phyloP scores from a whole-genome alignment of 2,797 vertebrate species.

The Artibeus lituratus region DNA sequence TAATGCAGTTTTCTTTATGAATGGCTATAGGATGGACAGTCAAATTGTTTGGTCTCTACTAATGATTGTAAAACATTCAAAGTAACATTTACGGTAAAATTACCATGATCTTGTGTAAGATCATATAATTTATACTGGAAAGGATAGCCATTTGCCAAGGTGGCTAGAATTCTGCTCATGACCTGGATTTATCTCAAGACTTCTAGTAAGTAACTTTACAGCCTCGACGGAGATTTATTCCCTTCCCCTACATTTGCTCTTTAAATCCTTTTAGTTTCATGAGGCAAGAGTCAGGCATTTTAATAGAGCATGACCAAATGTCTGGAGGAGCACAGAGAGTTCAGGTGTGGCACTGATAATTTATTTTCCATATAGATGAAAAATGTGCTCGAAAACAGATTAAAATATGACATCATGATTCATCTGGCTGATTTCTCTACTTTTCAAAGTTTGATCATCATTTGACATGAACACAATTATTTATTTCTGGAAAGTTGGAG shows the following conservation, averaged over 20 bases:
- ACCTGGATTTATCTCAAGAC: not conserved
- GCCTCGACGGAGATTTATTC: not conserved
- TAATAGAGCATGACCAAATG: not conserved
- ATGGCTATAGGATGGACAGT: not conserved
- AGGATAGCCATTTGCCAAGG: slow-evolving; percentile 4
- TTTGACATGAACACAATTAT: not conserved
- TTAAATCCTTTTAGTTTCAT: not conserved
- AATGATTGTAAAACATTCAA: not conserved
- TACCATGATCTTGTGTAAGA: not conserved
- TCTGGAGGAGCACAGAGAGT: not conserved
- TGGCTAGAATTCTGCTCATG: not conserved
- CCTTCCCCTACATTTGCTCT: not conserved
- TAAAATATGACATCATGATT: not conserved
- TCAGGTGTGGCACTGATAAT: not conserved
- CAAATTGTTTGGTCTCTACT: not conserved
- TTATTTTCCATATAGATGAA: slow-evolving; percentile 16
- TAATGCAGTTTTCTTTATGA: not conserved
- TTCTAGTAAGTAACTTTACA: not conserved
- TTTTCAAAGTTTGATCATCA: slow-evolving; percentile 14
- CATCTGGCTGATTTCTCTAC: not conserved
- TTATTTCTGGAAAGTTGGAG: not conserved
- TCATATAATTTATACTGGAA: not conserved
- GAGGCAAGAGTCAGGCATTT: not conserved
- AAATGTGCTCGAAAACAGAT: not conserved
- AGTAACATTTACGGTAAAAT: not conserved